These are phyloP conservation scores for Siniperca obscura DNA, from an alignment of 2,797 vertebrate genomes.

Conservation along the genomic window DNA sequence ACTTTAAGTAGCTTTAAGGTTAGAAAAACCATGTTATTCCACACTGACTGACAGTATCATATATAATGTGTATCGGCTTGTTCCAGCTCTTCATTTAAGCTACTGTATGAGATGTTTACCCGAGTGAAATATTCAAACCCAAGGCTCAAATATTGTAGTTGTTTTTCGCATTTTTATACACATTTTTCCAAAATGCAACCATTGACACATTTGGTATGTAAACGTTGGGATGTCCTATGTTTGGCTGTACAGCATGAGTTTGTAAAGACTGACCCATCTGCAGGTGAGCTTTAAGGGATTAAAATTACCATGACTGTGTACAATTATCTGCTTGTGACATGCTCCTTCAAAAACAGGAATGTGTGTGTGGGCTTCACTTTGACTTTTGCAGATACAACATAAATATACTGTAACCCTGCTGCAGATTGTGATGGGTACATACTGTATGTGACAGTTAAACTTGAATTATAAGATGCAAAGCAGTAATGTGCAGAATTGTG, in stretches of 20 bases:
- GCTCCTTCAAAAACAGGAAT: slow-evolving; percentile 4
- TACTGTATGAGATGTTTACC: not conserved
- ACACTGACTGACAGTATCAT: not conserved
- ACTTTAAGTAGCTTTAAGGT: not conserved
- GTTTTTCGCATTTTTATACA: not conserved
- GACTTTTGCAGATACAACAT: slow-evolving; percentile 45
- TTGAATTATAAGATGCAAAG: slow-evolving; percentile 68
- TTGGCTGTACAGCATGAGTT: not conserved
- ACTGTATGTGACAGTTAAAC: slow-evolving; percentile 32
- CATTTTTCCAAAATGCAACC: not conserved
- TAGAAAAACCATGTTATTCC: not conserved
- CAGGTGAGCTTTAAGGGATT: slow-evolving; percentile 3
- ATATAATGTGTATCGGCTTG: not conserved
- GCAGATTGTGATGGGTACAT: slow-evolving; percentile 29
- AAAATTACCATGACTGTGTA: not conserved
- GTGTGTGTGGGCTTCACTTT: slow-evolving; percentile 15
- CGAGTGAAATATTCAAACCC: not conserved
- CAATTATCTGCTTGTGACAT: not conserved
- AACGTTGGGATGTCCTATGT: not conserved
- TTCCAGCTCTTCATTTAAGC: not conserved
- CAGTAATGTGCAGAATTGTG: slow-evolving; percentile 48
- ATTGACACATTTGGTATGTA: not conserved
- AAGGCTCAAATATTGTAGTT: not conserved
- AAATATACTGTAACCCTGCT: slow-evolving; percentile 24
- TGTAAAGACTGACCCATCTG: not conserved